Evolutionary conservation across 2,797 vertebrate genomes (phyloP), one percentile per base, ranked within the genome.

Genomic region (Lacerta agilis): DNA sequence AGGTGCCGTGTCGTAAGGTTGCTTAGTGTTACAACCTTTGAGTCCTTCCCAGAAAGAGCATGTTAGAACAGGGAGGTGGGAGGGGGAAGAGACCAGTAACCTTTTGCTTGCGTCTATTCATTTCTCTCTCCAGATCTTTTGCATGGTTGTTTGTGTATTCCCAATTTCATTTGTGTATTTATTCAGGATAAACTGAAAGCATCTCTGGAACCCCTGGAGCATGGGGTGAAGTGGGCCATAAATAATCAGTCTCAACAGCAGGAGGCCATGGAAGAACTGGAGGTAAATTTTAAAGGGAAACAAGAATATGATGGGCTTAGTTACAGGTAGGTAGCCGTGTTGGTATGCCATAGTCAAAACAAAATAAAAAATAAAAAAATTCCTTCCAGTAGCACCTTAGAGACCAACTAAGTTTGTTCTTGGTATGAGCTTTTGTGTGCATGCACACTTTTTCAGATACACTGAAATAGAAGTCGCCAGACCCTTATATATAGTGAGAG

Each of bases 181-280:
- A 17, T 36, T 85, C 55, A 93, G 91, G 88, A 88, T 11, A 87
- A 72, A 67, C 83, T 93, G 76, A 83, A 88, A 64, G 73, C 66
- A 0, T 88, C 86, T 69, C 75, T 89, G 72, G 66, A 41, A 25
- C 49, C 83, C 45, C 86, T 91, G 79, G 78, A 93, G 61, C 33
- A 92, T 10, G 80, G 87, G 29, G 77, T 84, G 23, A 86, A 85
- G 4, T 41, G 87, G 66, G 82, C 91, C 36, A 64, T 38, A 41
- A 73, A 23, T 25, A 69, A 86, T 38, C 58, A 82, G 41, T 72
- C 45, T 33, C 75, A 7, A 58, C 88, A 89, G 33, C 72, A 85
- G 64, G 38, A 88, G 72, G 76, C 86, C 64, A 82, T 90, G 8
- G 67, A 77, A 49, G 88, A 88, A 67, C 88, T 92, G 38, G 85